These are phyloP conservation scores for Chymomyza caudatula DNA, from an alignment of 2,888 invertebrate species.

Conservation along the genomic window DNA sequence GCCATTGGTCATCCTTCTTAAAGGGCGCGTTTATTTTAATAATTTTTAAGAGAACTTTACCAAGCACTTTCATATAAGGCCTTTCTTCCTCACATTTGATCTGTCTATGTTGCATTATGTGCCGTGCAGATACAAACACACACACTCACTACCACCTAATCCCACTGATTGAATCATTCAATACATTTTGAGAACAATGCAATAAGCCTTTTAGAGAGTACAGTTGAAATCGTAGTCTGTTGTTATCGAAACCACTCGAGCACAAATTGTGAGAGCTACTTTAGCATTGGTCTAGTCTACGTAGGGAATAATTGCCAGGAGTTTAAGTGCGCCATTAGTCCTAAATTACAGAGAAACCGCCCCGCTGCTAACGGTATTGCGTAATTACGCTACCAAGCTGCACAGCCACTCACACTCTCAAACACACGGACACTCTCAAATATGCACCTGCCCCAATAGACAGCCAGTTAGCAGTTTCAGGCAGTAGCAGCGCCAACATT, in stretches of 20 bases:
- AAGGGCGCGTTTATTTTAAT: too few species aligned
- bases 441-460: neutral
- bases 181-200: neutral
- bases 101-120: too few species aligned
- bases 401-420: neutral
- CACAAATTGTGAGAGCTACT: conserved; percentile 23
- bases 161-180: too few species aligned
- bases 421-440: neutral
- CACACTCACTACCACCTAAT: too few species aligned
- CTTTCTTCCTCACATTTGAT: too few species aligned
- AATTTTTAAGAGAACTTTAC: too few species aligned
- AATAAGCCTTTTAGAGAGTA: neutral
- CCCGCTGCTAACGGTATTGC: conserved; percentile 54
- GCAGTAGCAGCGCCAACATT: conserved; percentile 8
- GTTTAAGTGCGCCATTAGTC: conserved; percentile 68
- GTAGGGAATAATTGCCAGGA: conserved; percentile 64
- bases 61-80: too few species aligned
- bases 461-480: conserved; percentile 4
- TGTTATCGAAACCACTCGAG: conserved; percentile 43
- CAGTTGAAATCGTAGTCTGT: neutral
- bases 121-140: too few species aligned
- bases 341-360: conserved; percentile 56
- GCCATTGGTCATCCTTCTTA: too few species aligned
- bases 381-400: conserved; percentile 58
- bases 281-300: conserved; percentile 32